Evolutionary conservation across 2,888 invertebrate species (phyloP), one percentile per base, ranked within the genome.

Genomic region (Diploptera punctata): DNA sequence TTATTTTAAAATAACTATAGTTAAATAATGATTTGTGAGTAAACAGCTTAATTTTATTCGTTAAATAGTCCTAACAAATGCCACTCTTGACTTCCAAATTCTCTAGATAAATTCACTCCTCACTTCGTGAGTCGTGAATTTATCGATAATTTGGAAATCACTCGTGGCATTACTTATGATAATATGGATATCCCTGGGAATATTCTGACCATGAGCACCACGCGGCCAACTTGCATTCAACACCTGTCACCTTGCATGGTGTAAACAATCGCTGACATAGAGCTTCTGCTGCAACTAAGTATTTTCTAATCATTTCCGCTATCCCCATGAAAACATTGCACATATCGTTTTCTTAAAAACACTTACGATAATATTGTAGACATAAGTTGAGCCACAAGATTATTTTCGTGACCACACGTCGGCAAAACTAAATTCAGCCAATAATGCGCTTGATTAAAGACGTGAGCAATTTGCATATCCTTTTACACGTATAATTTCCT

Each of bases 271-370:
- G 26, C 57, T 29, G 57, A 57, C 57, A 29, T 18, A 13, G 16
- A 57, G 57, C 57, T 57, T 57, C 57, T 57, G 18, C 57, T 57
- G 16, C n/a, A n/a, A n/a, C 0, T 29, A 29, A 24, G 29, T 57
- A 10, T 57, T 57, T 57, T n/a, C 29, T 57, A 29, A n/a, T 57
- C 31, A n/a, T 29, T 57, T 57, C 57, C 31, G 31, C 29, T 31
- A 24, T 57, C 26, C 16, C n/a, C 16, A 13, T 26, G 21, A n/a
- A 57, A 13, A n/a, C 47, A n/a, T 47, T 24, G 9, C 24, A 52
- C 52, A 24, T 24, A 13, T 52, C 19, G n/a, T n/a, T n/a, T n/a
- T n/a, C n/a, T n/a, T 49, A 3, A 49, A 49, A 49, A 7, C n/a
- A 19, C 10, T 24, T 57, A 57, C 29, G 57, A 21, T 57, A 57